These are phyloP conservation scores for Cetonia aurata DNA, from an alignment of 2,888 invertebrate species.

Conservation along the genomic window DNA sequence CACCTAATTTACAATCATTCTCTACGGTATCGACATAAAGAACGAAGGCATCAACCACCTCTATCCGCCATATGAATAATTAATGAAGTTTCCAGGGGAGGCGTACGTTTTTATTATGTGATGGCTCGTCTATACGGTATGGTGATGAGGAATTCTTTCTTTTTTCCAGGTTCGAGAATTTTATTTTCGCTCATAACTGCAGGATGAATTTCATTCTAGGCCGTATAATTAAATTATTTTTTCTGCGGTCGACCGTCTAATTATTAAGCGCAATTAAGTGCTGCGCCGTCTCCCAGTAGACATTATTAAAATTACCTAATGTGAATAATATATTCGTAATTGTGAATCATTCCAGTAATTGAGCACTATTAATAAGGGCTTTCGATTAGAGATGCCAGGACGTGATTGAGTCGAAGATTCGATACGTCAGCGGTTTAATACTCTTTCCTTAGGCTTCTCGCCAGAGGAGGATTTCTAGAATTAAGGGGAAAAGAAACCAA, in stretches of 20 bases:
- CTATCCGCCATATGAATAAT: conserved; percentile 44
- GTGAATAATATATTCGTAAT: conserved; percentile 44
- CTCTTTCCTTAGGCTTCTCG: conserved; percentile 6
- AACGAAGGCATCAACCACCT: conserved; percentile 30
- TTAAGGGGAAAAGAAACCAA: no score
- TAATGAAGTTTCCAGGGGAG: conserved; percentile 45
- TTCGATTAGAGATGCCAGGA: conserved; percentile 29
- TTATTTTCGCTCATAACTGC: conserved; percentile 44
- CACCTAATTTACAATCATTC: conserved; percentile 35
- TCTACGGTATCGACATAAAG: conserved; percentile 35
- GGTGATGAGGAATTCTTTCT: conserved; percentile 10
- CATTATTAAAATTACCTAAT: conserved; percentile 46
- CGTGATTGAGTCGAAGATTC: conserved; percentile 9
- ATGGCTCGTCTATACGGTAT: conserved; percentile 15
- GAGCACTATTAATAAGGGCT: conserved; percentile 40
- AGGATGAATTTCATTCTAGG: conserved; percentile 44
- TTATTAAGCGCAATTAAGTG: conserved; percentile 25
- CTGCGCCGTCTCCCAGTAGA: conserved; percentile 29
- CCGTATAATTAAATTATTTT: conserved; percentile 46
- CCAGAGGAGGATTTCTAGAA: no score
- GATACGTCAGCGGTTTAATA: conserved; percentile 20
- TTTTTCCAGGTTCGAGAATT: conserved; percentile 17
- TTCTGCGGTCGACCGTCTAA: conserved; percentile 23
- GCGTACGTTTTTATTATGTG: conserved; percentile 41
- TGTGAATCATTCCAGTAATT: conserved; percentile 44